A percentile compares a stretch with the other conserved stretches of the same genome.
phyloP scores from a whole-genome alignment of 2,888 invertebrate species.

The Odiellus spinosus region DNA sequence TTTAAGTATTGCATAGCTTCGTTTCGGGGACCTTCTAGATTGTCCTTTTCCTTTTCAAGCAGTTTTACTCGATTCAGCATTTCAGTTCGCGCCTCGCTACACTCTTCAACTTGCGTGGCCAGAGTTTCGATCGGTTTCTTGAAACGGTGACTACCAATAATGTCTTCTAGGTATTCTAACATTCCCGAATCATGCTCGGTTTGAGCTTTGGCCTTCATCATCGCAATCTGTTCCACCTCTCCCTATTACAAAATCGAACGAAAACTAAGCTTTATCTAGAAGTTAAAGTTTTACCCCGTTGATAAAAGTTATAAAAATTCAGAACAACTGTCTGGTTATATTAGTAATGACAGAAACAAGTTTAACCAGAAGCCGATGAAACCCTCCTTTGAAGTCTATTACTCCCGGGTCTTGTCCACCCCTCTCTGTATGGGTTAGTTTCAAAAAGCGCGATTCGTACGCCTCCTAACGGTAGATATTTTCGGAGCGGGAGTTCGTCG shows the following conservation, averaged over 20 bases:
- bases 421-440: no score
- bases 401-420: no score
- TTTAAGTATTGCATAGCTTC: conserved; percentile 60
- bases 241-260: conserved; percentile 40
- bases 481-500: no score
- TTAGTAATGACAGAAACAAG: no score
- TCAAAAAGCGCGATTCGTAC: no score
- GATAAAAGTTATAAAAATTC: not conserved
- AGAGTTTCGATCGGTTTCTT: conserved; percentile 63
- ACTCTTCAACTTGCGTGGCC: conserved; percentile 49
- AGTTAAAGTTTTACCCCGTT: not conserved
- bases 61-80: conserved; percentile 68
- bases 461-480: no score
- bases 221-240: conserved; percentile 95
- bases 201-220: conserved; percentile 91
- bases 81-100: conserved; percentile 55
- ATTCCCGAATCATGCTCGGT: conserved; percentile 81
- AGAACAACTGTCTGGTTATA: no score
- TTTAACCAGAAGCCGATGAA: no score
- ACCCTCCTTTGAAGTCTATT: no score
- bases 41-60: conserved; percentile 62
- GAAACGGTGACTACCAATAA: conserved; percentile 58
- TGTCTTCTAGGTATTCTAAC: conserved; percentile 95
- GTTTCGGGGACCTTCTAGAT: conserved; percentile 58
- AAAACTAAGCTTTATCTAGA: not conserved